phyloP scores from a whole-genome alignment of 2,888 invertebrate genomes.

The Lamellibrachia columna region DNA sequence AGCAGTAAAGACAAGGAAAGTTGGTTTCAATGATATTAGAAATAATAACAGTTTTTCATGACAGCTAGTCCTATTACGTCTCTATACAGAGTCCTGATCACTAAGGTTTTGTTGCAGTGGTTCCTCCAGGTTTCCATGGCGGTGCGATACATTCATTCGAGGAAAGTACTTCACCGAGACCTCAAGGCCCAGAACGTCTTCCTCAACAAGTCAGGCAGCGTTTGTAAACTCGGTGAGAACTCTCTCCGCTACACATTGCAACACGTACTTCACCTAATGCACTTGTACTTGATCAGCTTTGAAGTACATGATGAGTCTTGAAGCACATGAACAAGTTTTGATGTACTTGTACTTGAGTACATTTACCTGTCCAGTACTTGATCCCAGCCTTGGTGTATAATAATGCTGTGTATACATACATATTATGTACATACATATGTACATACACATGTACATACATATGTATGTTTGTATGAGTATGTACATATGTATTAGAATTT shows the following conservation, averaged over 20 bases:
- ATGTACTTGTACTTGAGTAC: background rate
- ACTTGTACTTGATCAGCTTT: background rate
- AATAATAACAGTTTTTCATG: background rate
- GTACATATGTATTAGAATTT: no score
- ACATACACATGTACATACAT: no score
- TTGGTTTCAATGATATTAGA: background rate
- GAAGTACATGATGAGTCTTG: no score
- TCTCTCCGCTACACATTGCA: background rate
- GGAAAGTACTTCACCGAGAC: slow-evolving; percentile 61
- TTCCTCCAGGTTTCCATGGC: slow-evolving; percentile 63
- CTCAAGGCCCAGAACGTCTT: slow-evolving; percentile 62
- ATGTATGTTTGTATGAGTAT: no score
- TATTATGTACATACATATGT: background rate
- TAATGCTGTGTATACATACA: background rate
- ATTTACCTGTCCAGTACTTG: background rate
- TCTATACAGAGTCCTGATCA: background rate
- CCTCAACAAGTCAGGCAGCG: slow-evolving; percentile 58
- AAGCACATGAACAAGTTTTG: no score
- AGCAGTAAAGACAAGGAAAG: background rate
- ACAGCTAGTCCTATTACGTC: background rate
- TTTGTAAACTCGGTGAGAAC: slow-evolving; percentile 58
- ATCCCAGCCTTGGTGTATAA: background rate
- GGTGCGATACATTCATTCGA: slow-evolving; percentile 60
- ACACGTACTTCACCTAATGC: background rate
- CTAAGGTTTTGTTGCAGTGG: slow-evolving; percentile 53